Evolutionary conservation across 2,888 invertebrate genomes (phyloP).

Genomic region (Sinelater perroti): DNA sequence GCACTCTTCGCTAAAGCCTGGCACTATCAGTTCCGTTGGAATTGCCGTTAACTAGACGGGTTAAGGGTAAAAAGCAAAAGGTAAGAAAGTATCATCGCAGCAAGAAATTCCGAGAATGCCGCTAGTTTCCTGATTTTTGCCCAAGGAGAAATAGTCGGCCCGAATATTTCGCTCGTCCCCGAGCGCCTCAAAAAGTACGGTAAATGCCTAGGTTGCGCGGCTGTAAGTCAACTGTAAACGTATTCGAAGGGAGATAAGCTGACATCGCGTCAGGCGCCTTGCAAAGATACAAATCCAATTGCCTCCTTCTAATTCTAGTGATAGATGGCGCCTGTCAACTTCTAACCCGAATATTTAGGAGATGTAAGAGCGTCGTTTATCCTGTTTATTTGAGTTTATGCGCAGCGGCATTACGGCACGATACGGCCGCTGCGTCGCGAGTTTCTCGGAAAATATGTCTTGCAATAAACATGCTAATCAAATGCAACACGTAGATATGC

Average conservation of each 20-base stretch:
- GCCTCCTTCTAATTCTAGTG: conserved; percentile 29
- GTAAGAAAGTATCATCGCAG: no score
- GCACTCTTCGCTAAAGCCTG: no score
- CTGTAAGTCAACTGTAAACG: conserved; percentile 27
- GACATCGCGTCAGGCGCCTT: conserved; percentile 29
- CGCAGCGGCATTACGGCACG: background rate
- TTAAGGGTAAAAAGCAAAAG: no score
- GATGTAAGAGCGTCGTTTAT: conserved; percentile 14
- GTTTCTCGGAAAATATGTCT: background rate
- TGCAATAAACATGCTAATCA: background rate
- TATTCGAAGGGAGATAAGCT: conserved; percentile 24
- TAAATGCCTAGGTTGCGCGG: conserved; percentile 13
- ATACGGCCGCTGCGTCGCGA: background rate
- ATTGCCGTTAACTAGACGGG: no score
- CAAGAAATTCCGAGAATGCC: no score
- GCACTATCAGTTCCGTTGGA: no score
- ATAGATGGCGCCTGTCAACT: conserved; percentile 28
- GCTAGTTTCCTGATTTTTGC: no score
- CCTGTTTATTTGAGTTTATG: conserved; percentile 19
- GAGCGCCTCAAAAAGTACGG: conserved; percentile 7
- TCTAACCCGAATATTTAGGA: conserved; percentile 19
- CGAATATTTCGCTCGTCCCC: conserved; percentile 1
- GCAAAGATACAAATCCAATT: conserved; percentile 30
- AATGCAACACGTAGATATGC: background rate
- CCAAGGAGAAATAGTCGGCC: background rate